Base-by-base conservation (phyloP, 2,797 vertebrate species). In the Acridotheres tristis region DNA sequence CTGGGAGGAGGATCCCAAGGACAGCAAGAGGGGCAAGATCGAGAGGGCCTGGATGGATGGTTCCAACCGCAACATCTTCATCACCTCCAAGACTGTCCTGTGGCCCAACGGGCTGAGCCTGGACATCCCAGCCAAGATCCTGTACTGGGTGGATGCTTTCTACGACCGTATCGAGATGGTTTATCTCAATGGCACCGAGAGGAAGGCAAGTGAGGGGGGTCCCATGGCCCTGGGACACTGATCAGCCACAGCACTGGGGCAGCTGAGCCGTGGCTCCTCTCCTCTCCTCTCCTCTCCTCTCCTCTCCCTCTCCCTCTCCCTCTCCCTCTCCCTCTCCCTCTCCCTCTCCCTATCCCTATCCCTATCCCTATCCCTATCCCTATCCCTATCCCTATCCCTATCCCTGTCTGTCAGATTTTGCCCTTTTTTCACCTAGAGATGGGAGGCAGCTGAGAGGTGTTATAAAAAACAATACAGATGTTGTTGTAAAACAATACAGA, bases 21-120 rank as follows among this genome's bases (percentile, higher is more conserved):
- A 99, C 74, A 99, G 99, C 97, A 99, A 99, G 94, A 98, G 99
- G 83, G 99, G 99, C 47, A 99, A 99, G 97, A 99, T 99, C 6
- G 99, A 99, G 97, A 98, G 98, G 90, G 99, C 99, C 18, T 99
- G 99, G 99, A 99, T 99, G 99, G 99, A 99, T 0, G 99, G 99
- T 22, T 98, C 99, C 42, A 98, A 99, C 91, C 98, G 98, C 50
- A 98, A 98, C 68, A 88, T 99, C 96, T 99, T 99, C 91, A 97
- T 99, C 94, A 99, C 99, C 69, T 99, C 99, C 95, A 99, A 99
- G 97, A 99, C 99, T 0, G 98, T 99, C 79, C 98, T 99, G 85
- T 99, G 99, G 99, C 99, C 99, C 68, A 99, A 99, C 1, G 99
- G 99, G 66, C 96, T 99, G 94, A 99, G 99, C 93, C 97, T 99